Evolutionary conservation across 2,113 vertebrate species (phyloP), one percentile per base, ranked within the genome.

Genomic region (Siphamia tubifer): DNA sequence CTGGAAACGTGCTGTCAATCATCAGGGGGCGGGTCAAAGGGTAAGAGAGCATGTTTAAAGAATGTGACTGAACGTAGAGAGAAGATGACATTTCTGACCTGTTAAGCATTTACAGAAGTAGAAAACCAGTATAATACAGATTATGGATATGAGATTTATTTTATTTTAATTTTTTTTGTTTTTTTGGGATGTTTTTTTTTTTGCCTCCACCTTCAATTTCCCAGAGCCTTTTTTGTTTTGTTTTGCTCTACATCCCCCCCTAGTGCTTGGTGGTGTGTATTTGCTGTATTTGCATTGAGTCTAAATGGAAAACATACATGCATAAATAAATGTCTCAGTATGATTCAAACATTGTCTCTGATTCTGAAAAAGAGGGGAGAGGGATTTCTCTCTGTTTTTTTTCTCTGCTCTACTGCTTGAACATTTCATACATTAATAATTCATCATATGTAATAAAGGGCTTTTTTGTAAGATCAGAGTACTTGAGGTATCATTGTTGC

Each of bases 261-360:
- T 93, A 91, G 93, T 96, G 94, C 95, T 96, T 91, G 64, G 94
- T 96, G 95, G 92, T 94, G 94, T 96, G 94, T 94, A 93, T 93
- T 96, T 96, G 94, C 93, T 96, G 96, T 95, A 94, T 93, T 95
- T 95, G 95, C 94, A 96, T 91, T 96, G 92, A 93, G 93, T 95
- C 92, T 94, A 93, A 95, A 96, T 96, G 93, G 94, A 95, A 95
- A 96, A 89, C 84, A 88, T 90, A 87, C 80, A 86, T 81, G 80
- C 89, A 89, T 90, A 93, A 98, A 97, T 96, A 97, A 96, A 96
- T 94, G 90, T 91, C 79, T 89, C 77, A 73, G 77, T 90, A 84
- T 80, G 73, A 86, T 82, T 85, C 58, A 88, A 85, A 76, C 39
- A 11, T 6, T 60, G 77, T 81, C 47, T 84, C 63, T 68, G 62